Evolutionary conservation across 1,140 invertebrate genomes (phyloP).

Genomic region (Diabrotica virgifera): DNA sequence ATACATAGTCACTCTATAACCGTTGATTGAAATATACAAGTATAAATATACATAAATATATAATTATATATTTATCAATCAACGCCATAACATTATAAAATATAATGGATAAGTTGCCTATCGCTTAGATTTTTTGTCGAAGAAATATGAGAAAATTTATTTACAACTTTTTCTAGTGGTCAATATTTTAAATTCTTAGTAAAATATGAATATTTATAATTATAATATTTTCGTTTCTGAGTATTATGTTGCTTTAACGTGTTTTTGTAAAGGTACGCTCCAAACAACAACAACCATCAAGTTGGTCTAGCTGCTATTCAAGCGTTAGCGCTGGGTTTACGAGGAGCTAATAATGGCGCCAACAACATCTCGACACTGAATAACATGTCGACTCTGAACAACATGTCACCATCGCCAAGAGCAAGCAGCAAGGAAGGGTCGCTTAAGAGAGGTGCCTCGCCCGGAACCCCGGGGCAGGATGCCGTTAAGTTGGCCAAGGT

Average conservation of each 20-base stretch:
- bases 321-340: constrained; percentile 53
- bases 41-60: no score
- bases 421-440: constrained; percentile 49
- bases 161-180: no score
- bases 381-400: constrained; percentile 33
- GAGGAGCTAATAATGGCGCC: constrained; percentile 42
- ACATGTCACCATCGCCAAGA: constrained; percentile 43
- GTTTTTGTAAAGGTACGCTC: constrained; percentile 33
- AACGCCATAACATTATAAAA: no score
- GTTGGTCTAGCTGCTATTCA: constrained; percentile 62
- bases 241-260: background rate
- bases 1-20: no score
- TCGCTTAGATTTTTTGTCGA: no score
- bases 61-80: no score
- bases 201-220: no score
- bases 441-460: constrained; percentile 44
- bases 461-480: constrained; percentile 39
- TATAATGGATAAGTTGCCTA: no score
- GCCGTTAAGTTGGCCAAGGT: constrained; percentile 46
- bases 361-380: constrained; percentile 44
- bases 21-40: no score
- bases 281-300: constrained; percentile 58
- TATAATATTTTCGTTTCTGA: background rate
- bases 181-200: no score
- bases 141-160: no score